Conservation (phyloP, 1,140 invertebrate species). For the Bemisia tabaci region DNA sequence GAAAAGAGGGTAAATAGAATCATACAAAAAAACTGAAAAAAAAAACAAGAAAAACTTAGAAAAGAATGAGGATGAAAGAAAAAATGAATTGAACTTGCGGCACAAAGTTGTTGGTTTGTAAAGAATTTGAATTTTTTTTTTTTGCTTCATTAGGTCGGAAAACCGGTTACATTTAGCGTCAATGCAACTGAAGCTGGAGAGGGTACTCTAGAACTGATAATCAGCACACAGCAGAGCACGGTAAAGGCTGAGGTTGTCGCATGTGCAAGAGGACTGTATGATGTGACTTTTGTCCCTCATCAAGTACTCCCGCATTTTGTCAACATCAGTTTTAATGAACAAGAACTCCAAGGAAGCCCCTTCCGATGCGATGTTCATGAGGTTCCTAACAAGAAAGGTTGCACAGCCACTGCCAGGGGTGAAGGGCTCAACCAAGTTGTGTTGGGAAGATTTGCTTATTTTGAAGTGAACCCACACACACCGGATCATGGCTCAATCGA, state of each 20-base stretch:
- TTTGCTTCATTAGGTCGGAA: constrained; percentile 54
- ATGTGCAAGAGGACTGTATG: constrained; percentile 80
- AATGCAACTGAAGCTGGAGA: constrained; percentile 92
- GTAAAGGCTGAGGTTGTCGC: constrained; percentile 80
- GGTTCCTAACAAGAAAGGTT: constrained; percentile 28
- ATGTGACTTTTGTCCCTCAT: constrained; percentile 91
- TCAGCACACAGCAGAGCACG: constrained; percentile 76
- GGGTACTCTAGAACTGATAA: constrained; percentile 86
- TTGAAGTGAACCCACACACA: constrained; percentile 38
- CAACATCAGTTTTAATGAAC: constrained; percentile 93
- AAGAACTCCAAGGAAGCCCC: constrained; percentile 77
- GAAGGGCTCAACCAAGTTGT: constrained; percentile 41
- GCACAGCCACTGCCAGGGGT: constrained; percentile 27
- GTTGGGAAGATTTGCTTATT: constrained; percentile 40
- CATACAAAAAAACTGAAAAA: too few species aligned
- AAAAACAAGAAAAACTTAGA: too few species aligned
- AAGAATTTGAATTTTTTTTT: too few species aligned
- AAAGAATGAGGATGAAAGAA: too few species aligned
- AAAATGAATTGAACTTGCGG: too few species aligned
- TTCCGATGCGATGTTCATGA: constrained; percentile 53
- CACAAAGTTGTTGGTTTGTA: too few species aligned
- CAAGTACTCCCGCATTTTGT: constrained; percentile 82
- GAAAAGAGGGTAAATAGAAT: too few species aligned
- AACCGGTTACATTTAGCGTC: constrained; percentile 79
- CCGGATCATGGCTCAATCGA: constrained; percentile 22